phyloP scores from a whole-genome alignment of 2,888 invertebrate genomes.

The Agonopterix alstromeriana region DNA sequence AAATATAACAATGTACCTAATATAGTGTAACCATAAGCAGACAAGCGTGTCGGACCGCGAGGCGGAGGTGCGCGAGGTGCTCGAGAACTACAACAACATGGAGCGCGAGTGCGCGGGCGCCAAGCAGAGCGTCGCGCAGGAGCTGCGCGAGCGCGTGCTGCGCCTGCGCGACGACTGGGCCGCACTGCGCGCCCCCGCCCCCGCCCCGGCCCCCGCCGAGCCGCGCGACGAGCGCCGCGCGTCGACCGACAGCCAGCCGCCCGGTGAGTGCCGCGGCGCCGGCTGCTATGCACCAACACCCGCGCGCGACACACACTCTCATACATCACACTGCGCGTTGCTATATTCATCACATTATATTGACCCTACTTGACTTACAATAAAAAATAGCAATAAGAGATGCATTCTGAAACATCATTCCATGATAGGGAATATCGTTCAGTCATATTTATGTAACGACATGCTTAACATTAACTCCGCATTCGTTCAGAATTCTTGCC shows the following conservation, averaged over 20 bases:
- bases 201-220: slow-evolving; percentile 8
- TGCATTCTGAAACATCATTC: too few species aligned
- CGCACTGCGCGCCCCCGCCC: slow-evolving; percentile 13
- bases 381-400: too few species aligned
- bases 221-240: background rate
- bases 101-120: slow-evolving; percentile 67
- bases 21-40: background rate
- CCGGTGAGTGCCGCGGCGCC: background rate
- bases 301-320: too few species aligned
- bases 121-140: slow-evolving; percentile 34
- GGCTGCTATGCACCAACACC: too few species aligned
- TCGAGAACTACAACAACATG: slow-evolving; percentile 80
- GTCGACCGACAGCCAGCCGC: background rate
- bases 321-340: too few species aligned
- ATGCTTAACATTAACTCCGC: too few species aligned
- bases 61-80: slow-evolving; percentile 77
- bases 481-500: too few species aligned
- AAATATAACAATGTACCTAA: too few species aligned
- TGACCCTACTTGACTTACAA: too few species aligned
- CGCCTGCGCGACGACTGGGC: slow-evolving; percentile 73
- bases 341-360: too few species aligned
- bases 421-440: too few species aligned
- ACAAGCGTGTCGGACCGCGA: slow-evolving; percentile 63
- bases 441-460: too few species aligned
- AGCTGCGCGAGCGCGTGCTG: slow-evolving; percentile 60